A percentile compares a stretch with the other conserved stretches of the same genome.
These are phyloP conservation scores for Eunapius fragilis DNA, from an alignment of 37 sponge, comb jelly and placozoan species.

Conservation along the genomic window DNA sequence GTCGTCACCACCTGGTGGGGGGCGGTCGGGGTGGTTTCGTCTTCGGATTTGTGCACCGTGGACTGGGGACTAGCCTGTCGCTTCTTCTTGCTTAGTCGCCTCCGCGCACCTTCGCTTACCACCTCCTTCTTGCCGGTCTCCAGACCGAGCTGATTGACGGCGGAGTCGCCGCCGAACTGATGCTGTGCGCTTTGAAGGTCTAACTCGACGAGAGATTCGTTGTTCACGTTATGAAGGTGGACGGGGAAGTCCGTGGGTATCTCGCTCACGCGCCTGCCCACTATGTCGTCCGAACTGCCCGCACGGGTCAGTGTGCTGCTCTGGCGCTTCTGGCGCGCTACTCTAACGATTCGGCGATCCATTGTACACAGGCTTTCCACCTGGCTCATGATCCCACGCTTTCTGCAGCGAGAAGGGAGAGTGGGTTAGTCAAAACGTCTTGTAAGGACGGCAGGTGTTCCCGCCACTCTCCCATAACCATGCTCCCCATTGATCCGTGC, in stretches of 20 bases:
- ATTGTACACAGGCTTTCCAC: neutral
- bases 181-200: neutral
- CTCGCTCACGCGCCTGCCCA: slow-evolving; percentile 10
- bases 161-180: neutral
- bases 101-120: neutral
- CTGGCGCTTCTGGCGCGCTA: neutral
- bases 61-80: neutral
- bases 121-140: neutral
- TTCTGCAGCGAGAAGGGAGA: neutral
- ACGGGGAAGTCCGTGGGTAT: slow-evolving; percentile 32
- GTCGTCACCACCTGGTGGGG: neutral
- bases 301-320: neutral
- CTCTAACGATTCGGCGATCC: neutral
- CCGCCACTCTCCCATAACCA: too few species aligned
- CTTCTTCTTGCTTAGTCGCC: neutral
- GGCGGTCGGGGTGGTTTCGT: neutral
- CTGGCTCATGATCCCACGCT: neutral
- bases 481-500: neutral
- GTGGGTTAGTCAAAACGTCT: too few species aligned
- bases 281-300: neutral
- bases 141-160: neutral
- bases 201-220: neutral
- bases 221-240: neutral
- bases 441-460: too few species aligned
- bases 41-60: neutral